A percentile compares a stretch with the other conserved stretches of the same genome.
Evolutionary conservation across 2,888 invertebrate species (phyloP).

Genomic region (Tethea ocularis): DNA sequence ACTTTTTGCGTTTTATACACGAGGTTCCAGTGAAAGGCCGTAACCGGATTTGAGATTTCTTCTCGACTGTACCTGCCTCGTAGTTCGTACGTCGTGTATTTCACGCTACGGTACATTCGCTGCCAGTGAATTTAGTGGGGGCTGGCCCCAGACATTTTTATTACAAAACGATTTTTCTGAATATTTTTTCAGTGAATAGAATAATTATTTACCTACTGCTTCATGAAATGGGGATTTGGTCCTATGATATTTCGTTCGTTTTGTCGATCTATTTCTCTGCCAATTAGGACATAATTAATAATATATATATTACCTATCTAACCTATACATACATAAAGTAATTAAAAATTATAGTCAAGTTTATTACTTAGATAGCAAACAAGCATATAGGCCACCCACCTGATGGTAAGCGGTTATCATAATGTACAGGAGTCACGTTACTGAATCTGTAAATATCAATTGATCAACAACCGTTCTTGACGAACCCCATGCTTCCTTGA

Average conservation of each 20-base stretch:
- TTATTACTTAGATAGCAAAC: no score
- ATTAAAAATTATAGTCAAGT: no score
- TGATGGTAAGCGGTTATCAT: no score
- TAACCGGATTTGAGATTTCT: constrained; percentile 10
- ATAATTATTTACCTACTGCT: background rate
- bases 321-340: no score
- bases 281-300: no score
- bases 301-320: no score
- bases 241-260: background rate
- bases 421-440: no score
- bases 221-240: background rate
- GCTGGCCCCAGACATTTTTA: constrained; percentile 14
- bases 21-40: constrained; percentile 10
- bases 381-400: no score
- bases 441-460: no score
- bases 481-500: no score
- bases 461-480: no score
- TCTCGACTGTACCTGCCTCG: background rate
- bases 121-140: constrained; percentile 13
- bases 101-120: constrained; percentile 20
- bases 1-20: constrained; percentile 20
- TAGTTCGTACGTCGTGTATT: constrained; percentile 16
- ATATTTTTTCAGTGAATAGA: background rate
- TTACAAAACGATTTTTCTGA: background rate
- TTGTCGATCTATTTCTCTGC: background rate